Evolutionary conservation across 2,113 vertebrate species (phyloP).

Genomic region (Barbus barbus): DNA sequence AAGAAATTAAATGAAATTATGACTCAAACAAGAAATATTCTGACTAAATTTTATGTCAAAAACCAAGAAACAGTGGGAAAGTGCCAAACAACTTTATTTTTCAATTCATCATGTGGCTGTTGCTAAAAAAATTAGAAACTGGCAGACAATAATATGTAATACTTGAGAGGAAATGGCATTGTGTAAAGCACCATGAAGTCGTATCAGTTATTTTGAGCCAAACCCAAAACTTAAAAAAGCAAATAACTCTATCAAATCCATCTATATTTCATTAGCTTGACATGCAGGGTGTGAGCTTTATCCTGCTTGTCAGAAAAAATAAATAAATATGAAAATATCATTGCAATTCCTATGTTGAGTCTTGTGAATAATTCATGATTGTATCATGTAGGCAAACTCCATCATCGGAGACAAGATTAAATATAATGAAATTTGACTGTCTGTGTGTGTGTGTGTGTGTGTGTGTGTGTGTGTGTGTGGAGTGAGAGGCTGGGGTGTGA

Average conservation of each 20-base stretch:
- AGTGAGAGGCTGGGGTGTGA: neutral
- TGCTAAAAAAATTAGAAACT: neutral
- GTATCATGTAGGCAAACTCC: constrained; percentile 6
- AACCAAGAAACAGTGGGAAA: neutral
- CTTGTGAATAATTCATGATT: constrained; percentile 63
- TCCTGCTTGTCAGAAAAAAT: constrained; percentile 53
- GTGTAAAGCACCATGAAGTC: neutral
- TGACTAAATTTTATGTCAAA: neutral
- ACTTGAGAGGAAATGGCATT: neutral
- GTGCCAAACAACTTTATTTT: neutral
- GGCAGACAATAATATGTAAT: constrained; percentile 26
- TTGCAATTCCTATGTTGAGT: constrained; percentile 35
- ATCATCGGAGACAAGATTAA: constrained; percentile 16
- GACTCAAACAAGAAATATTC: neutral
- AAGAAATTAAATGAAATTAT: neutral
- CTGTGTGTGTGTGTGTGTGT: too few species aligned
- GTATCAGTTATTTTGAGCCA: constrained; percentile 21
- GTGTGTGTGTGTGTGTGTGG: too few species aligned
- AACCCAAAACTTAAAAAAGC: constrained; percentile 41
- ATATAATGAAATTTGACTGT: constrained; percentile 16
- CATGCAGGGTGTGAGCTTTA: constrained; percentile 48
- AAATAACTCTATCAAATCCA: constrained; percentile 42
- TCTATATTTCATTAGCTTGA: constrained; percentile 60
- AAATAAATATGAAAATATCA: constrained; percentile 61
- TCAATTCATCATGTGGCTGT: neutral